Percentiles rank a stretch among this genome's conserved stretches.
Evolutionary conservation across 2,113 vertebrate genomes (phyloP).

Genomic region (Galbula dea): DNA sequence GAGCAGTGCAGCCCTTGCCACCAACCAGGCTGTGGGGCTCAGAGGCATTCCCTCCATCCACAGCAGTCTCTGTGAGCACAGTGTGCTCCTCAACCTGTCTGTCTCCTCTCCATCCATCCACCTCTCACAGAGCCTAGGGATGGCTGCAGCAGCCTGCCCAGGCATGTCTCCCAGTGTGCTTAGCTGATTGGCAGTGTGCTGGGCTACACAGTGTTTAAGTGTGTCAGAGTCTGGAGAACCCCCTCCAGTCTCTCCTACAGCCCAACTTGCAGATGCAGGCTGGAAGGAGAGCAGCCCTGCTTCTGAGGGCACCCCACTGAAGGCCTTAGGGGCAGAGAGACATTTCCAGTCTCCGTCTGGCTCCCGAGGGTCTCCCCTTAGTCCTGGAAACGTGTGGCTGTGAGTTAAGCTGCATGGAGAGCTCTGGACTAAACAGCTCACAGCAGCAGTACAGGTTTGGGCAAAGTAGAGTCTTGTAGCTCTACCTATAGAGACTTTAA

Average conservation of each 20-base stretch:
- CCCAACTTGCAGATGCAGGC: not conserved
- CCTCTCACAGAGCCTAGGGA: not conserved
- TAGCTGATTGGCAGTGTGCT: not conserved
- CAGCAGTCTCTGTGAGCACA: not conserved
- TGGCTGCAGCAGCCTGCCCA: slow-evolving; percentile 28
- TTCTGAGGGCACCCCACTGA: not conserved
- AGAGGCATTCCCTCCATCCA: not conserved
- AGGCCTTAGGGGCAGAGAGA: not conserved
- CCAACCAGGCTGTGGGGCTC: not conserved
- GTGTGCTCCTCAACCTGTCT: not conserved
- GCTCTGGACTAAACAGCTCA: not conserved
- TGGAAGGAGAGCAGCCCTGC: not conserved
- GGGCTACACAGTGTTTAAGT: not conserved
- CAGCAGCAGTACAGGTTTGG: not conserved
- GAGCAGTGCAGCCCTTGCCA: not conserved
- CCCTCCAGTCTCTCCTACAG: not conserved
- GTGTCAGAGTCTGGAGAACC: not conserved
- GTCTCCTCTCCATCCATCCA: not conserved
- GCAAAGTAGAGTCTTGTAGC: not conserved
- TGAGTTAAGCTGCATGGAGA: not conserved
- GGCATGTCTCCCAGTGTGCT: not conserved
- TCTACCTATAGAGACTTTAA: not conserved
- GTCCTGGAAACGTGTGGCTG: not conserved
- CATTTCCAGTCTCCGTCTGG: not conserved
- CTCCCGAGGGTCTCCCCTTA: not conserved